Percentiles rank a stretch among this genome's conserved stretches.
Conservation (phyloP, 2,113 vertebrate genomes). For the Saguinus midas region DNA sequence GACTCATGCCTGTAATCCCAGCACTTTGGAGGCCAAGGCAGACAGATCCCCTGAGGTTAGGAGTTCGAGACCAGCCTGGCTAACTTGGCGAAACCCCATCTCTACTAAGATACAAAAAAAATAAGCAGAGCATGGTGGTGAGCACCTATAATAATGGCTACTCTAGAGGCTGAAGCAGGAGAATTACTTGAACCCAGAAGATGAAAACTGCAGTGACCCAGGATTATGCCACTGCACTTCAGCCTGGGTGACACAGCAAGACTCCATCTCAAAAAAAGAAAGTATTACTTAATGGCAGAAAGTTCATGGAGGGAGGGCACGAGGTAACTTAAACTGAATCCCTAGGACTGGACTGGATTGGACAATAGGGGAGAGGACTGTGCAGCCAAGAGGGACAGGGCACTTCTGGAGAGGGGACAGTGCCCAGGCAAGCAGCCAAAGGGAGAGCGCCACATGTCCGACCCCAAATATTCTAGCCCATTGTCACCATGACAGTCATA, state of each 20-base stretch:
- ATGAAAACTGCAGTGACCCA: too few relatives aligned
- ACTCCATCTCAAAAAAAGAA: too few relatives aligned
- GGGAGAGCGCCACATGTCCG: not conserved
- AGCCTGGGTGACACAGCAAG: too few relatives aligned
- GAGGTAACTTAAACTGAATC: not conserved
- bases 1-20: too few relatives aligned
- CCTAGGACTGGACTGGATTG: not conserved
- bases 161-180: too few relatives aligned
- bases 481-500: not conserved
- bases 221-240: too few relatives aligned
- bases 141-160: too few relatives aligned
- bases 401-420: not conserved
- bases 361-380: not conserved
- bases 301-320: not conserved
- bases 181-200: too few relatives aligned
- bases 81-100: too few relatives aligned
- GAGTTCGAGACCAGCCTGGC: not conserved
- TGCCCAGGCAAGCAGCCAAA: not conserved
- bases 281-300: not conserved
- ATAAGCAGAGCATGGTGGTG: too few relatives aligned
- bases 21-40: too few relatives aligned
- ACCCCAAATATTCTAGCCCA: not conserved
- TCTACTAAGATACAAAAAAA: too few relatives aligned
- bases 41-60: not conserved
- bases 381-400: not conserved